Conservation (phyloP, 2,888 invertebrate species). For the Dolomedes plantarius region DNA sequence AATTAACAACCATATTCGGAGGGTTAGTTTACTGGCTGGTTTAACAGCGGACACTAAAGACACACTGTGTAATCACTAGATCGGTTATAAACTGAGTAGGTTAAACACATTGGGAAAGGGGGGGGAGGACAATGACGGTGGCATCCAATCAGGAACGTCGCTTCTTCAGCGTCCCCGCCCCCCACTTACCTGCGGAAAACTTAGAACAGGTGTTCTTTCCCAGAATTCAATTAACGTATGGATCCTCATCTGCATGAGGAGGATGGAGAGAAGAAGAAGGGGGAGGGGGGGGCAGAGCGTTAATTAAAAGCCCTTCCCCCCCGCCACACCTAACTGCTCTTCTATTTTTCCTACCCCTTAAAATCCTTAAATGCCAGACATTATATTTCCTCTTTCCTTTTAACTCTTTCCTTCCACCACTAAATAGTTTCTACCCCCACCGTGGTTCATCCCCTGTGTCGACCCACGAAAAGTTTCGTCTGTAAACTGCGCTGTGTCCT, state of each 20-base stretch:
- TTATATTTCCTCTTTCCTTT: slow-evolving; percentile 64
- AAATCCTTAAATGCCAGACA: slow-evolving; percentile 64
- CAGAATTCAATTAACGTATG: slow-evolving; percentile 69
- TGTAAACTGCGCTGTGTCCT: slow-evolving; percentile 24
- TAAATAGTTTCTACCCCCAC: slow-evolving; percentile 29
- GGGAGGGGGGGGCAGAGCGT: slow-evolving; percentile 10
- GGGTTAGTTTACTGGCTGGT: slow-evolving; percentile 43
- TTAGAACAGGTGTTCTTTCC: slow-evolving; percentile 69
- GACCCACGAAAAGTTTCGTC: slow-evolving; percentile 63
- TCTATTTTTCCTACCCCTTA: slow-evolving; percentile 60
- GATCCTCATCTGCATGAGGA: slow-evolving; percentile 50
- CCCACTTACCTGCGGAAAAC: slow-evolving; percentile 66
- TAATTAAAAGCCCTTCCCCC: slow-evolving; percentile 37
- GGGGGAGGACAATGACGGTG: slow-evolving; percentile 7
- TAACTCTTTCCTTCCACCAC: slow-evolving; percentile 57
- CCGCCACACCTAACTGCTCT: not conserved
- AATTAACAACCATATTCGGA: slow-evolving; percentile 55
- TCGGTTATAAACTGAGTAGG: slow-evolving; percentile 60
- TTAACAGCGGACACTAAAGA: slow-evolving; percentile 65
- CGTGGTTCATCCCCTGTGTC: slow-evolving; percentile 21
- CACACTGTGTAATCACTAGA: slow-evolving; percentile 63
- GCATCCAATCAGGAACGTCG: slow-evolving; percentile 63
- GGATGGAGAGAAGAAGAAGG: slow-evolving; percentile 1
- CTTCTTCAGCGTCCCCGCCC: slow-evolving; percentile 53
- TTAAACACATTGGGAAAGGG: slow-evolving; percentile 11